Percentiles rank a stretch among this genome's conserved stretches.
These are phyloP conservation scores for Mycogona germanica DNA, from an alignment of 2,888 invertebrate species.

Conservation along the genomic window DNA sequence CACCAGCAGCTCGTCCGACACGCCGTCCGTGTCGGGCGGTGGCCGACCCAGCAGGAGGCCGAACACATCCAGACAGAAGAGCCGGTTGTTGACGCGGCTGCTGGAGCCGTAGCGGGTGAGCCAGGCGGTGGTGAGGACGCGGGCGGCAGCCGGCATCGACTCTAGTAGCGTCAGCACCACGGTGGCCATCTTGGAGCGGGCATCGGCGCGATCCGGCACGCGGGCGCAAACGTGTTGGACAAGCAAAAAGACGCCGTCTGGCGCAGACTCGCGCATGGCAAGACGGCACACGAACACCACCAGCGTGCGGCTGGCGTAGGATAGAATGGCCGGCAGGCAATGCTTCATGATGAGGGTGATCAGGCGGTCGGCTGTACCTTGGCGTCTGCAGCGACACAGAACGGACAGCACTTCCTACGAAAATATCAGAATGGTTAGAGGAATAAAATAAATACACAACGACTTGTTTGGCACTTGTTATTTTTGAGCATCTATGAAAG, in stretches of 20 bases:
- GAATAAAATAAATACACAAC: too few relatives aligned
- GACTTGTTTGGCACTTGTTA: too few relatives aligned
- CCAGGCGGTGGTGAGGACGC: conserved; percentile 35
- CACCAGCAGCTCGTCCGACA: conserved; percentile 27
- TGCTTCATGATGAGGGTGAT: conserved; percentile 35
- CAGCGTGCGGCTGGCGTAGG: conserved; percentile 27
- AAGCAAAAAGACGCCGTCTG: conserved; percentile 31
- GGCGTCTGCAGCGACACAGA: too few relatives aligned
- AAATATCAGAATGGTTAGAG: too few relatives aligned
- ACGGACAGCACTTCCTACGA: too few relatives aligned
- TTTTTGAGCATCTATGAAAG: too few relatives aligned
- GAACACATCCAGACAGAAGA: conserved; percentile 42
- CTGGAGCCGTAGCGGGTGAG: conserved; percentile 33
- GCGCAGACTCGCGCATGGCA: not conserved
- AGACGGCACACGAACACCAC: conserved; percentile 23
- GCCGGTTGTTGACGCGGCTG: conserved; percentile 36
- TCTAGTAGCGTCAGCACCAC: conserved; percentile 33
- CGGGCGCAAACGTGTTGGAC: conserved; percentile 37
- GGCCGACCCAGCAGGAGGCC: conserved; percentile 31
- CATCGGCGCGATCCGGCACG: conserved; percentile 38
- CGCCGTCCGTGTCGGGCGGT: not conserved
- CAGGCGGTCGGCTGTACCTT: conserved; percentile 35
- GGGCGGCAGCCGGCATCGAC: conserved; percentile 30
- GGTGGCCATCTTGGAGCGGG: conserved; percentile 34
- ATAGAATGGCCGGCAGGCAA: conserved; percentile 35